A percentile compares a stretch with the other conserved stretches of the same genome.
These are phyloP conservation scores for Polyommatus icarus DNA, from an alignment of 2,888 invertebrate species.

Conservation along the genomic window DNA sequence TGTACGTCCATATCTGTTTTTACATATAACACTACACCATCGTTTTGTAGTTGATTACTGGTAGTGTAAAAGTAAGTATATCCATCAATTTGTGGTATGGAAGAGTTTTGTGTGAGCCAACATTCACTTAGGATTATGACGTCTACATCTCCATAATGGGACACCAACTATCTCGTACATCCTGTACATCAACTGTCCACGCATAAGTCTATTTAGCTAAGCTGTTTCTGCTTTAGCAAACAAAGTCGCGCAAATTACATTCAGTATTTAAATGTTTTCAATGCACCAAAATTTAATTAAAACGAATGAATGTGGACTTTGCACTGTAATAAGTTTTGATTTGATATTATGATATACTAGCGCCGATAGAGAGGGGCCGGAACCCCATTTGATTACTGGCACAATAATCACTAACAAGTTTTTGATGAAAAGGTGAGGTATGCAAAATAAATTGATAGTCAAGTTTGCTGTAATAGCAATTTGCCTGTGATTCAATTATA, in stretches of 20 bases:
- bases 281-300: conserved; percentile 18
- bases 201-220: not conserved
- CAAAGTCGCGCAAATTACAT: conserved; percentile 1
- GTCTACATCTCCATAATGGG: too few species aligned
- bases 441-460: not conserved
- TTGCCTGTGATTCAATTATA: not conserved
- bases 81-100: too few species aligned
- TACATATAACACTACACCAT: too few species aligned
- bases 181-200: not conserved
- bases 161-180: not conserved
- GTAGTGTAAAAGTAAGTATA: too few species aligned
- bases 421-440: not conserved
- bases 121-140: too few species aligned
- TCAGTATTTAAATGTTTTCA: not conserved
- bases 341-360: not conserved
- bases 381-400: not conserved
- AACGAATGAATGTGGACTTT: conserved; percentile 7
- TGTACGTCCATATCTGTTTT: too few species aligned
- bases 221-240: not conserved
- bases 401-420: not conserved
- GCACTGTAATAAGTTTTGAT: not conserved
- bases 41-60: too few species aligned
- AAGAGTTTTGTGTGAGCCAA: too few species aligned
- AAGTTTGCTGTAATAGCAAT: not conserved
- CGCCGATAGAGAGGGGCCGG: not conserved